These are phyloP conservation scores for Microcebus ravelobensis DNA, from an alignment of 2,113 vertebrate genomes.

Conservation along the genomic window DNA sequence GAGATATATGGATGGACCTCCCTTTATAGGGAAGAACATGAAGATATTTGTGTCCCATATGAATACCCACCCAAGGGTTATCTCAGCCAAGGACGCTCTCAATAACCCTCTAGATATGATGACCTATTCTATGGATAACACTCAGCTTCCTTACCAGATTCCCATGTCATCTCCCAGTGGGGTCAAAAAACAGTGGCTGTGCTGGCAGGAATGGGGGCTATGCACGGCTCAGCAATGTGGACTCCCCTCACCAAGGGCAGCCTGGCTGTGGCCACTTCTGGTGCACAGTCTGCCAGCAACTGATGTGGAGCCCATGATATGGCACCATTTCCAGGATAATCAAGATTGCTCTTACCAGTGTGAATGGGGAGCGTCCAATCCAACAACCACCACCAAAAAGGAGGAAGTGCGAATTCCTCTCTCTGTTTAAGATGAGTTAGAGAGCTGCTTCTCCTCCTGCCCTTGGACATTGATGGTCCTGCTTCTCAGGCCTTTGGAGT, in stretches of 20 bases:
- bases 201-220: not conserved
- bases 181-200: not conserved
- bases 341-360: not conserved
- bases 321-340: not conserved
- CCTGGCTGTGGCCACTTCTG: not conserved
- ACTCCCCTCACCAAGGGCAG: not conserved
- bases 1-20: not conserved
- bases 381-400: not conserved
- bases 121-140: not conserved
- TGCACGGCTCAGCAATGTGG: not conserved
- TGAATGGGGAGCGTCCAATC: not conserved
- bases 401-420: not conserved
- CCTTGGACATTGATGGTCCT: not conserved
- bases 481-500: not conserved
- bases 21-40: not conserved
- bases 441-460: not conserved
- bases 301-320: not conserved
- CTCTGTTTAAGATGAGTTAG: not conserved
- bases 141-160: not conserved
- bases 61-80: not conserved
- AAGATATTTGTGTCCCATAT: not conserved
- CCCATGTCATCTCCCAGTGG: not conserved
- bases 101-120: not conserved
- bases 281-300: not conserved
- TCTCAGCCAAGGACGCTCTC: not conserved